Base-by-base conservation (phyloP, 2,888 invertebrate species). In the Phymatocera aterrima region DNA sequence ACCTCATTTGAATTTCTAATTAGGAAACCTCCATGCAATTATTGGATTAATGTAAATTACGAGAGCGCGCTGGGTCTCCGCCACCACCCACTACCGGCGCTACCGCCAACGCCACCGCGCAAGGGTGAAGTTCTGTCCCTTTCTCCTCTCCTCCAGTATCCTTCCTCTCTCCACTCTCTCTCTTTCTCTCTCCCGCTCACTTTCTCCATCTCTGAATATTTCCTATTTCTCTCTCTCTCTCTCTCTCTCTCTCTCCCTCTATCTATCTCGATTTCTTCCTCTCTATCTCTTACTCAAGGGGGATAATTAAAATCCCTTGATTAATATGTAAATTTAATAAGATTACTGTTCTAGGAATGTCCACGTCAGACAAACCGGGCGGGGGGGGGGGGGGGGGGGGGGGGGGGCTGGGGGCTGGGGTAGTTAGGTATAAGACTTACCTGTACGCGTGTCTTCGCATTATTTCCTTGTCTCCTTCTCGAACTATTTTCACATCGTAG, bases 301-400 rank as follows among this genome's bases (percentile, higher is more conserved):
- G 95, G 95, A 96, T 96, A 97, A 97, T 97, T 97, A 97, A 96
- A 97, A 97, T 96, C 96, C 96, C 96, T 96, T 97, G 96, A 97
- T 97, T 97, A 97, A 97, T 97, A 97, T 97, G 96, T 96, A 97
- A 97, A 97, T 97, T 96, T 97, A 96, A 97, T 97, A 96, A 96
- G 96, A 96, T 96, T 96, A 96, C 96, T 96, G 96, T 95, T 95
- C 95, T 95, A 94, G 95, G 95, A 96, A 96, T 95, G 95, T 90
- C 89, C 90, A 87, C 82, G 88, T 87, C 88, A 89, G 89, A 88
- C 89, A 85, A 86, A 87, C 85, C 84, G 82, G 83, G 68, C 80
- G 34, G 24, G n/a, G n/a, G n/a, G n/a, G n/a, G n/a, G n/a, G n/a
- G n/a, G n/a, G n/a, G n/a, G n/a, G n/a, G n/a, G n/a, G n/a, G n/a